phyloP scores from a whole-genome alignment of 2,797 vertebrate species.

The Sebastes taczanowskii region DNA sequence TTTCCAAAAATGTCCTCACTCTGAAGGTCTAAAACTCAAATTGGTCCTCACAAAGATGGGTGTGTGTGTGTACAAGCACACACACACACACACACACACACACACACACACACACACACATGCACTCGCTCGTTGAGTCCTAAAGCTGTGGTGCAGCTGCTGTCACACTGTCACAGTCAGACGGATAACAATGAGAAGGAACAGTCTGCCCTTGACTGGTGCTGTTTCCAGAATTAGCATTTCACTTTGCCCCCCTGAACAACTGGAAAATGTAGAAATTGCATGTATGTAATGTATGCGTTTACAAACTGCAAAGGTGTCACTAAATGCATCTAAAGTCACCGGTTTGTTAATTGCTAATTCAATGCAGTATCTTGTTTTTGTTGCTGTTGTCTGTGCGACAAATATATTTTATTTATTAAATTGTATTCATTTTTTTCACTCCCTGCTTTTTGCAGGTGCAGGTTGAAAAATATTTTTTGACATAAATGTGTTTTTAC shows the following conservation, averaged over 20 bases:
- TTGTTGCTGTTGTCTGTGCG: neutral
- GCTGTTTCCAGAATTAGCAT: slow-evolving; percentile 44
- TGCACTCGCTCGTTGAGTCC: slow-evolving; percentile 12
- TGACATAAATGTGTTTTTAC: neutral
- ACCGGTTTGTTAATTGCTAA: neutral
- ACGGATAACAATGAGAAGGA: slow-evolving; percentile 9
- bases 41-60: neutral
- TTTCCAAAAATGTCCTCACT: too few species aligned
- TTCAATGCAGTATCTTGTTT: neutral
- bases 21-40: too few species aligned
- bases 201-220: slow-evolving; percentile 27
- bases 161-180: slow-evolving; percentile 45
- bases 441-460: neutral
- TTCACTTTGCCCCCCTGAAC: slow-evolving; percentile 7
- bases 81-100: neutral
- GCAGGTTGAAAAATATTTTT: neutral
- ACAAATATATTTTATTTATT: neutral
- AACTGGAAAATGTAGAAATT: neutral
- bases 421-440: neutral
- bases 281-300: neutral
- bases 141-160: slow-evolving; percentile 57
- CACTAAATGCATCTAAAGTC: neutral
- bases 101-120: neutral
- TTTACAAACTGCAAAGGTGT: neutral
- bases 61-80: neutral